Base-by-base conservation (phyloP, 2,113 vertebrate species). In the Urocolius indicus region DNA sequence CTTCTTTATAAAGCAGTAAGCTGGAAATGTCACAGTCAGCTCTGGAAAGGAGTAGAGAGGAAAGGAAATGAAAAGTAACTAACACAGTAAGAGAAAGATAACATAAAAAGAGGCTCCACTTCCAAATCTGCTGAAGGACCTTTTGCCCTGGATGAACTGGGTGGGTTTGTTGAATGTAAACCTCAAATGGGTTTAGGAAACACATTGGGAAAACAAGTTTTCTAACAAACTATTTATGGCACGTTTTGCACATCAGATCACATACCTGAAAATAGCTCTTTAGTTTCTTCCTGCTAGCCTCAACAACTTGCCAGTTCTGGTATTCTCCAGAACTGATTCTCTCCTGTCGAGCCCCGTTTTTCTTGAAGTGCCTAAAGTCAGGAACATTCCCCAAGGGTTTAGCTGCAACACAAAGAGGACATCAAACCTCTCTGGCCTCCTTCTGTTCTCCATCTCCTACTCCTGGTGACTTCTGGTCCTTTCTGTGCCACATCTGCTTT, bases 381-480 rank as follows among this genome's bases (percentile, higher is more conserved):
- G n/a, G n/a, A n/a, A n/a, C n/a, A n/a, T n/a, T n/a, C n/a, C n/a
- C 41, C 0, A 0, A 8, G 58, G 30, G 6, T 7, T 59, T 19
- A 10, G 20, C 36, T 52, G 30, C 23, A 32, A n/a, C 1, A n/a
- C 1, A 2, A 10, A 6, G 45, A 75, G 46, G 21, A 34, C 3
- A 2, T 14, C 2, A 2, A 6, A 49, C 16, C 38, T 38, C 38
- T 54, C 49, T 8, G 43, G 18, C 61, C 66, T 15, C 66, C 58
- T 46, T 38, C 61, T 51, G 17, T 6, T 86, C 45, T 38, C 15
- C 49, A 29, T 32, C 34, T 1, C 2, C 54, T 34, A 45, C 36
- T 72, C 52, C 58, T 2, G 1, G 13, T 57, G 11, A 54, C 21
- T 51, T 46, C 55, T 69, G 23, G 16, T 41, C 14, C 34, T n/a